phyloP scores from a whole-genome alignment of 2,888 invertebrate species.

The Cetonia aurata region DNA sequence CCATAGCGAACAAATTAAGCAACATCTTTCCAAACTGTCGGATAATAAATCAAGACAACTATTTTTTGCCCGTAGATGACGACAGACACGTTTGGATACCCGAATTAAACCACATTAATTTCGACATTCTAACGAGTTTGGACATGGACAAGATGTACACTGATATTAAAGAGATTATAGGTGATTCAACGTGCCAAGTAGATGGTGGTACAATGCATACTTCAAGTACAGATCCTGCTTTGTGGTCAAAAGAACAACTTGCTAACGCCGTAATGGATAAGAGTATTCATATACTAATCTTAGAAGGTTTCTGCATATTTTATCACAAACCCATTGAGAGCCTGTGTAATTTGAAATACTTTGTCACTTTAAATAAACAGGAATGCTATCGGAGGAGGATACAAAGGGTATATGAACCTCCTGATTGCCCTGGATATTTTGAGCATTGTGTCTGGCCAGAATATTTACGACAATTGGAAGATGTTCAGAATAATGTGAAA shows the following conservation, averaged over 20 bases:
- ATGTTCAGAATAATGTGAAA: slow-evolving; percentile 61
- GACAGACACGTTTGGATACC: slow-evolving; percentile 74
- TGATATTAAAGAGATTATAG: slow-evolving; percentile 67
- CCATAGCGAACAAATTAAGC: slow-evolving; percentile 73
- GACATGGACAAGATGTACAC: slow-evolving; percentile 79
- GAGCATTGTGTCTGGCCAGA: slow-evolving; percentile 93
- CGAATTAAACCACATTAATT: slow-evolving; percentile 80
- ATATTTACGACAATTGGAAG: slow-evolving; percentile 73
- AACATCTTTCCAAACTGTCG: slow-evolving; percentile 62
- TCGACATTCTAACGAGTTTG: slow-evolving; percentile 78
- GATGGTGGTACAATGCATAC: not conserved
- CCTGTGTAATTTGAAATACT: slow-evolving; percentile 81
- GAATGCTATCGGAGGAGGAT: slow-evolving; percentile 76
- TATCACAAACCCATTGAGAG: slow-evolving; percentile 76
- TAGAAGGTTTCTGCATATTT: slow-evolving; percentile 84
- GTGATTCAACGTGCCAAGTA: slow-evolving; percentile 17
- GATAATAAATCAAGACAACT: slow-evolving; percentile 81
- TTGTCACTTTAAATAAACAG: slow-evolving; percentile 77
- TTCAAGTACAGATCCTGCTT: not conserved
- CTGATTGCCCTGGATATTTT: slow-evolving; percentile 90
- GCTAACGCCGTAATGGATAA: slow-evolving; percentile 55
- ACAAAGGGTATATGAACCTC: slow-evolving; percentile 82
- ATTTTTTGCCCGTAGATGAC: slow-evolving; percentile 78
- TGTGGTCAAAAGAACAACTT: not conserved
- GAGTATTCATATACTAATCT: slow-evolving; percentile 71